Conservation (phyloP, 2,888 invertebrate genomes). For the Empis stercorea region DNA sequence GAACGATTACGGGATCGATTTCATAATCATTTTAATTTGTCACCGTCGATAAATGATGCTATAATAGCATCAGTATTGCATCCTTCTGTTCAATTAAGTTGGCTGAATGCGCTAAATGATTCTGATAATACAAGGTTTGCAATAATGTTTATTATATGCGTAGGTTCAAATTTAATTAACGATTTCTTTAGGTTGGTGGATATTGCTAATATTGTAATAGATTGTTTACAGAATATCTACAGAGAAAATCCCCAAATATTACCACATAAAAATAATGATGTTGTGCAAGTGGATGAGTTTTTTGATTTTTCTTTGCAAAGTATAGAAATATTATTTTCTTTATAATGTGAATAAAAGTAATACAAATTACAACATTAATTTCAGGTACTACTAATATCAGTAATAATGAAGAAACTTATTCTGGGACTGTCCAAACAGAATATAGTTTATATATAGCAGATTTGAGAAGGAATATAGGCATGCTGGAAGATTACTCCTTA, state of each 20-base stretch:
- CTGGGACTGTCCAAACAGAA: background rate
- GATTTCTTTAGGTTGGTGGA: too few species aligned
- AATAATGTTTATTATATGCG: too few species aligned
- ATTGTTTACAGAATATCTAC: too few species aligned
- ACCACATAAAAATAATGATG: background rate
- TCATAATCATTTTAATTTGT: slow-evolving; percentile 8
- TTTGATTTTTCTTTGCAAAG: background rate
- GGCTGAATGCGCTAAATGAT: slow-evolving; percentile 7
- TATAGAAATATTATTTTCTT: slow-evolving; percentile 2
- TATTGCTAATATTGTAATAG: too few species aligned
- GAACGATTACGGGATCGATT: slow-evolving; percentile 7
- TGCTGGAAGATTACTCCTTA: slow-evolving; percentile 4
- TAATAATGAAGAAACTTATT: background rate
- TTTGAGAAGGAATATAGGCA: background rate
- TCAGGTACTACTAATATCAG: too few species aligned
- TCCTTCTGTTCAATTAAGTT: slow-evolving; percentile 11
- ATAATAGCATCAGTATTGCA: slow-evolving; percentile 11
- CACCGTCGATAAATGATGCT: slow-evolving; percentile 5
- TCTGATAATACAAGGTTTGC: too few species aligned
- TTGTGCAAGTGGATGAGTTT: too few species aligned
- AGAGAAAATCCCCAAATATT: background rate
- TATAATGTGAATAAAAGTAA: background rate
- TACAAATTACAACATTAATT: background rate
- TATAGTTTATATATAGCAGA: background rate
- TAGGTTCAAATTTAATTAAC: too few species aligned